Evolutionary conservation across 2,888 invertebrate species (phyloP), one percentile per base, ranked within the genome.

Genomic region (Noctua janthe): DNA sequence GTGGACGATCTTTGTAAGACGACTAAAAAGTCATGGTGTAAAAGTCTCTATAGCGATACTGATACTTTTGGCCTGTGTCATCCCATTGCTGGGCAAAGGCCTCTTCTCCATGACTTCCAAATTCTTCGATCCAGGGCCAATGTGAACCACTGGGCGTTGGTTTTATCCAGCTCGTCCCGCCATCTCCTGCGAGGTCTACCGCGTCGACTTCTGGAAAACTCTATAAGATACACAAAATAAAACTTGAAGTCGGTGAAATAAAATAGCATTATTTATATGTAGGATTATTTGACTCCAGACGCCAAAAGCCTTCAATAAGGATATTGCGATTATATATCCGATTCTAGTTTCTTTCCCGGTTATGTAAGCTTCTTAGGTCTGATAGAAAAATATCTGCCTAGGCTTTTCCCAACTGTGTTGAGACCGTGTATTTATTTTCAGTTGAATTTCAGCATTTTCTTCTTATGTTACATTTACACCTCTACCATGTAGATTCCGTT

Each of bases 351-450:
- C 23, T 20, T 56, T 47, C 8, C 6, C 15, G 0, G 35, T n/a
- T 47, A 47, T n/a, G 5, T 67, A 80, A 67, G 69, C 54, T 0
- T 54, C 20, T 78, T 80, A 78, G 5, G 47, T 47, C 20, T 66
- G 35, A 47, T 80, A 80, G 47, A 67, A 80, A 78, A 47, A 54
- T 78, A 54, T 80, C 67, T 5, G 4, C 0, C 29, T 64, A 17
- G 64, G 8, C 5, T 64, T 17, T 64, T 29, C 3, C 62, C 29
- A 13, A 59, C 59, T 15, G 62, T 7, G 29, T 4, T 35, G 35
- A 17, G 8, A 0, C 1, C 17, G 11, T 5, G 39, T 39, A 39
- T 66, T 39, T 39, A 1, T 11, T 66, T 64, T 8, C 1, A 17
- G 8, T 35, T 35, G 35, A 64, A 64, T 29, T 29, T 29, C 29